Base-by-base conservation (phyloP, 2,888 invertebrate genomes). In the Drosophila anomalipes region DNA sequence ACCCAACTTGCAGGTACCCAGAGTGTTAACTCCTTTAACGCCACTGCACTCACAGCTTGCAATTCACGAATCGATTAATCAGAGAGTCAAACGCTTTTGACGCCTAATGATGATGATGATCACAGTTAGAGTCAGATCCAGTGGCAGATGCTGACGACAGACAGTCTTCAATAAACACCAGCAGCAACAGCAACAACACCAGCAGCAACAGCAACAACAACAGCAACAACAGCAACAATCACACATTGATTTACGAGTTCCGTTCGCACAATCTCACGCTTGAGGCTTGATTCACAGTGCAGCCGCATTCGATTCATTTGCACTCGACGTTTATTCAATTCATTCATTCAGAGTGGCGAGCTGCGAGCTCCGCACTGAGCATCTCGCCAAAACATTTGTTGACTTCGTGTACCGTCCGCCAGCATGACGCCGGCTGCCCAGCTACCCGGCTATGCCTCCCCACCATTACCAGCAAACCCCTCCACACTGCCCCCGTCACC, bases 251-350 rank as follows among this genome's bases (percentile, higher is more conserved):
- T 78, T 81, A 81, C 78, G 77, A 67, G 78, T 81, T 78, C 78
- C 78, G 81, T 54, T 81, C 67, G 74, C 73, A 72, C 73, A 81
- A 77, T 81, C 78, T 80, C 81, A 77, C 77, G 81, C 77, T 80
- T 57, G 9, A 6, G 41, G 52, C 68, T 44, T 44, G 33, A 26
- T 35, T 41, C 52, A 28, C 9, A 10, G 22, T 59, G 76, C 58
- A 53, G 32, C 59, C 28, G 28, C 35, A 54, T 35, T 52, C 56
- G 37, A 76, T 59, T 76, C 65, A 65, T 63, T 74, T 60, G 77
- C 62, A 76, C 65, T 64, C 65, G 54, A 33, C 61, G 58, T 47
- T 75, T 37, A 56, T 60, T 69, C 47, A 64, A 57, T 70, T 73
- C 65, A 74, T 62, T 75, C 75, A 69, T 69, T 75, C 57, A 47